Evolutionary conservation across 2,888 invertebrate genomes (phyloP), one percentile per base, ranked within the genome.

Genomic region (Amorpha juglandis): DNA sequence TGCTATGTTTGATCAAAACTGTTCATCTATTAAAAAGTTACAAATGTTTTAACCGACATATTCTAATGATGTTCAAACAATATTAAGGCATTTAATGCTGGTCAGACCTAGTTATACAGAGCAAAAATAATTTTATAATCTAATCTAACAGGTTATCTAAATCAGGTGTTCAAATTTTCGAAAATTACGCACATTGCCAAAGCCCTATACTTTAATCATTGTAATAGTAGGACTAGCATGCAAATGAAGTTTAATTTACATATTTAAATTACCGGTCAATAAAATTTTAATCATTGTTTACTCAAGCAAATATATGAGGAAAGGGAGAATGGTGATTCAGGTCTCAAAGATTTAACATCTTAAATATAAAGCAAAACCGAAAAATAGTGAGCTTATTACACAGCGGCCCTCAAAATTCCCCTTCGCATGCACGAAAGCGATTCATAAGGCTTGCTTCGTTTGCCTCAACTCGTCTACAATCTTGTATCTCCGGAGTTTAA

Each of bases 401-500:
- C 76, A 78, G 77, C 70, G 71, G 78, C 79, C 75, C 82, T 86
- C 82, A 81, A 85, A 87, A 86, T 80, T 82, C 79, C 80, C 80
- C 81, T 80, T 84, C 75, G 80, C 85, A 86, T 84, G 84, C 82
- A 86, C 82, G 83, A 84, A 86, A 88, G 83, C 83, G 86, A 87
- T 89, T 89, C 88, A 89, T 86, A 85, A 87, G 84, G 81, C 86
- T 88, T 84, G 90, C 88, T 90, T 89, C 88, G 87, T 89, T 89
- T 89, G 88, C 87, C 78, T 83, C 84, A 84, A 89, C 88, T 89
- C 86, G 85, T 84, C 85, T 88, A 88, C 88, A 89, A 89, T 90
- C 89, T 90, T 88, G 89, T 90, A 90, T 89, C 89, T 89, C 87
- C 87, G 83, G 84, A 86, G 84, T 89, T 88, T 89, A 90, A 90